Conservation (phyloP, 2,888 invertebrate genomes). For the Mythimna ferrago region DNA sequence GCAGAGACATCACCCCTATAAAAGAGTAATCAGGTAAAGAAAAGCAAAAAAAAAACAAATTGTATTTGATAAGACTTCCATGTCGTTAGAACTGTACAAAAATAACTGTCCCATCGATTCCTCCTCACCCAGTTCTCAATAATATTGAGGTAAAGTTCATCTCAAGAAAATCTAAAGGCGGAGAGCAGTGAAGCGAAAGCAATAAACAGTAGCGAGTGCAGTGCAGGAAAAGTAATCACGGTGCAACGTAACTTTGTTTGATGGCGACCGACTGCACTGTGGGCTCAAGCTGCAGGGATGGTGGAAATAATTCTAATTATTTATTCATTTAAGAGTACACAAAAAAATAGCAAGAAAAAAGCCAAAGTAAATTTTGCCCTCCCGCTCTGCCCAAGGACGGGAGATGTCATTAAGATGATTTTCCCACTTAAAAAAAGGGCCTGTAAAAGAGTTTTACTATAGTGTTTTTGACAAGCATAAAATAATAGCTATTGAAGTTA, state of each 20-base stretch:
- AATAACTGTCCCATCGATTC: slow-evolving; percentile 22
- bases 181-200: slow-evolving; percentile 64
- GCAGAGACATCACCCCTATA: too few species aligned
- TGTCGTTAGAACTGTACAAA: neutral
- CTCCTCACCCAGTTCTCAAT: slow-evolving; percentile 19
- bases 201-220: slow-evolving; percentile 72
- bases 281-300: slow-evolving; percentile 6
- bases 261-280: slow-evolving; percentile 65
- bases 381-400: too few species aligned
- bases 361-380: too few species aligned
- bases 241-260: slow-evolving; percentile 78
- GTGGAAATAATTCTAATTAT: neutral
- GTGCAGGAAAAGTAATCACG: slow-evolving; percentile 79
- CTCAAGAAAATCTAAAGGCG: slow-evolving; percentile 50
- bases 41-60: too few species aligned
- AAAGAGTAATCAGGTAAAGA: too few species aligned
- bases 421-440: too few species aligned
- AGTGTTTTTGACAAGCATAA: neutral
- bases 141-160: slow-evolving; percentile 40
- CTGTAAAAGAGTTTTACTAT: too few species aligned
- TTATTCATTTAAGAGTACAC: too few species aligned
- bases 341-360: neutral
- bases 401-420: too few species aligned
- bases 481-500: neutral
- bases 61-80: too few species aligned